A percentile compares a stretch with the other conserved stretches of the same genome.
phyloP scores from a whole-genome alignment of 30 jellyfish, hydroid and myxozoan species.

The Clytia hemisphaerica region DNA sequence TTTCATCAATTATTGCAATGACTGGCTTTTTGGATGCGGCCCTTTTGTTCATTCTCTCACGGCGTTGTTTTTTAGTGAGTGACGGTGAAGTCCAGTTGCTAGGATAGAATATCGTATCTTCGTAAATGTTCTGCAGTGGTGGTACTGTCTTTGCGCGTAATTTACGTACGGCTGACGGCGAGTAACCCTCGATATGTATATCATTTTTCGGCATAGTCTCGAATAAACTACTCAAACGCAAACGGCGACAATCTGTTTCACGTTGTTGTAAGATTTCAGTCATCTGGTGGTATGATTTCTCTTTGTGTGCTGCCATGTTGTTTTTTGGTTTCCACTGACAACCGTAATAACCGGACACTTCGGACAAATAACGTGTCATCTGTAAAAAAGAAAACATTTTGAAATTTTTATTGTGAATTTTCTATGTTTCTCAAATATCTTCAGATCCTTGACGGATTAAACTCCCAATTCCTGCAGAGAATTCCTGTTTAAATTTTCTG shows the following conservation, averaged over 20 bases:
- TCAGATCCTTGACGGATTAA: too few species aligned
- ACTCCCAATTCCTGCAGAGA: too few species aligned
- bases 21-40: too few species aligned
- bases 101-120: not conserved
- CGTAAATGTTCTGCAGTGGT: not conserved
- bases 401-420: too few species aligned
- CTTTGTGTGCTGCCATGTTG: not conserved
- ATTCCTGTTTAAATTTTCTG: too few species aligned
- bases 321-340: too few species aligned
- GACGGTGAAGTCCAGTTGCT: not conserved
- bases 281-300: not conserved
- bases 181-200: not conserved
- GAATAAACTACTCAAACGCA: not conserved
- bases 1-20: too few species aligned
- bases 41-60: too few species aligned
- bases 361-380: conserved; percentile 6
- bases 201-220: not conserved
- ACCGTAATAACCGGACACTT: not conserved
- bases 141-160: conserved; percentile 3
- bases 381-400: not conserved
- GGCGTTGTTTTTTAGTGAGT: not conserved
- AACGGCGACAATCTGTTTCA: not conserved
- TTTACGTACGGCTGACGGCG: not conserved
- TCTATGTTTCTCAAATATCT: too few species aligned
- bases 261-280: not conserved